These are phyloP conservation scores for Chaetophractus vellerosus DNA, from an alignment of 2,797 vertebrate genomes.

Conservation along the genomic window DNA sequence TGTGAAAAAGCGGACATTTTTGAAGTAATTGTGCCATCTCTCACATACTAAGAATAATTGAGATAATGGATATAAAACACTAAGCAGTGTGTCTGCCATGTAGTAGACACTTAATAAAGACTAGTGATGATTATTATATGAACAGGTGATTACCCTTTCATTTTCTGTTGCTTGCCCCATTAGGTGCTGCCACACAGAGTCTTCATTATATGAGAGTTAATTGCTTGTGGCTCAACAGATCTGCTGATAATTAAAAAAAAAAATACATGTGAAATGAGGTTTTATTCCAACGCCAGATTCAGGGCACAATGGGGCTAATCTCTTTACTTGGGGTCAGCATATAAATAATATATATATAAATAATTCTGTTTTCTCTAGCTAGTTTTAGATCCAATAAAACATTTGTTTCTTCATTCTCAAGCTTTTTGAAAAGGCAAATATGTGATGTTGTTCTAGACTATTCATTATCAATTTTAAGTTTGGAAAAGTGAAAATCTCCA, in stretches of 20 bases:
- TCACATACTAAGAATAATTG: background rate
- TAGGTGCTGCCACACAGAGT: background rate
- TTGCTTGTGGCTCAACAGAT: background rate
- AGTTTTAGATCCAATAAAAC: slow-evolving; percentile 40
- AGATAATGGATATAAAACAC: slow-evolving; percentile 9
- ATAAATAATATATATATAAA: background rate
- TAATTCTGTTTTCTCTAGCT: slow-evolving; percentile 41
- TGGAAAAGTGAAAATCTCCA: background rate
- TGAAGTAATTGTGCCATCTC: background rate
- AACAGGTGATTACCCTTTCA: background rate
- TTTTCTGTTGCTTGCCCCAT: background rate
- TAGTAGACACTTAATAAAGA: background rate
- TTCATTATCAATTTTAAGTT: background rate
- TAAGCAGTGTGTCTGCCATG: background rate
- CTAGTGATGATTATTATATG: background rate
- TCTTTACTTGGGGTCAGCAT: slow-evolving; percentile 7
- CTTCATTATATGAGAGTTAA: slow-evolving; percentile 10
- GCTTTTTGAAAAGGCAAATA: slow-evolving; percentile 25
- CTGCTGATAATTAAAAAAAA: slow-evolving; percentile 18
- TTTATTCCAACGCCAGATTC: slow-evolving; percentile 22
- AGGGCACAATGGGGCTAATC: background rate
- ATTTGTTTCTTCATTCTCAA: slow-evolving; percentile 54
- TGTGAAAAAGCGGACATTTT: slow-evolving; percentile 47
- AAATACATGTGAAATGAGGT: background rate
- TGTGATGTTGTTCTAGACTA: background rate